A percentile compares a stretch with the other conserved stretches of the same genome.
Evolutionary conservation across 2,113 vertebrate genomes (phyloP).

Genomic region (Corythornis vintsioides): DNA sequence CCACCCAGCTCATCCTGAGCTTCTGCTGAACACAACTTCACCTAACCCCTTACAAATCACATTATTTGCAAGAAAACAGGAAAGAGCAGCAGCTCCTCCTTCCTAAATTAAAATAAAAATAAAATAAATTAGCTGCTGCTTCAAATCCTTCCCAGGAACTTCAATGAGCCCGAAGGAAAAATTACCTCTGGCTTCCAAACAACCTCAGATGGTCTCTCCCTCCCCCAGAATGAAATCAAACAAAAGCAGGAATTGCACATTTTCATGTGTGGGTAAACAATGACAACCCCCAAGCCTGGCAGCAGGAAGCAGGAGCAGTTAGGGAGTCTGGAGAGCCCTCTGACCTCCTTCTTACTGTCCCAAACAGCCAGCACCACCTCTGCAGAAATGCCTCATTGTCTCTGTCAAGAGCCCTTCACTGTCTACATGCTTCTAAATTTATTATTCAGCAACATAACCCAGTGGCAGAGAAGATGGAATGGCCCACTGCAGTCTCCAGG

Average conservation of each 20-base stretch:
- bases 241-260: slow-evolving; percentile 54
- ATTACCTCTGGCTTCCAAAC: not conserved
- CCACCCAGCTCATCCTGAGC: not conserved
- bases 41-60: not conserved
- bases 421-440: not conserved
- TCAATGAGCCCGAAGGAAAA: not conserved
- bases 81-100: not conserved
- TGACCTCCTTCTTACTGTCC: not conserved
- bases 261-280: slow-evolving; percentile 35
- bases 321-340: not conserved
- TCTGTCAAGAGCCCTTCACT: too few relatives aligned
- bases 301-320: slow-evolving; percentile 48
- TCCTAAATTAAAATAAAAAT: not conserved
- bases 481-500: not conserved
- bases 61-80: not conserved
- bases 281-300: not conserved
- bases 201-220: not conserved
- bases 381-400: too few relatives aligned
- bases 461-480: not conserved
- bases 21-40: not conserved
- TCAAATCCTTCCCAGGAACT: not conserved
- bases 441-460: not conserved
- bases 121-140: not conserved
- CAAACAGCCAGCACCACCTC: not conserved
- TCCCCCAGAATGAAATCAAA: not conserved